Evolutionary conservation across 2,888 invertebrate genomes (phyloP).

Genomic region (Pollenia amentaria): DNA sequence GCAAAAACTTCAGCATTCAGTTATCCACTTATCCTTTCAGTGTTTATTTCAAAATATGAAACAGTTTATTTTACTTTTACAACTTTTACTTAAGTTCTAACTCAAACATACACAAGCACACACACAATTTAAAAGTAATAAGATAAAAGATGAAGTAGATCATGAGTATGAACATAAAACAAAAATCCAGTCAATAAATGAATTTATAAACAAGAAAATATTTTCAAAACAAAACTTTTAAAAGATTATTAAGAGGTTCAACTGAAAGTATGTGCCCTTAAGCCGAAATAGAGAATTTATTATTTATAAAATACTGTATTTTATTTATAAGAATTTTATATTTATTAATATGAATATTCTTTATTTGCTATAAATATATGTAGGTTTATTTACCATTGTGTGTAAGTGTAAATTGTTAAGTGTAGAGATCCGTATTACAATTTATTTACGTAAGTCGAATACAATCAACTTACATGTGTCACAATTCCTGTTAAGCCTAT

Average conservation of each 20-base stretch:
- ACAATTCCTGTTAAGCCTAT: constrained; percentile 31
- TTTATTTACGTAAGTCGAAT: constrained; percentile 16
- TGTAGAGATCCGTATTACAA: not conserved
- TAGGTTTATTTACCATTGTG: constrained; percentile 27
- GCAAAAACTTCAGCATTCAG: no score
- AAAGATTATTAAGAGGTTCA: constrained; percentile 15
- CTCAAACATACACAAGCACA: not conserved
- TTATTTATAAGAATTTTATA: not conserved
- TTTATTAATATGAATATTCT: not conserved
- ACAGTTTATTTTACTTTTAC: not conserved
- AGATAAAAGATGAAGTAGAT: constrained; percentile 4
- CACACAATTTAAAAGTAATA: not conserved
- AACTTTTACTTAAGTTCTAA: not conserved
- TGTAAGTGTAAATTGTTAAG: not conserved
- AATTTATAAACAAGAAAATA: not conserved
- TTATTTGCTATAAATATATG: not conserved
- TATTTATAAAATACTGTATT: not conserved
- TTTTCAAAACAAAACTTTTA: not conserved
- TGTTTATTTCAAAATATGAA: not conserved
- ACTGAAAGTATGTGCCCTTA: not conserved
- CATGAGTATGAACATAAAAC: constrained; percentile 10
- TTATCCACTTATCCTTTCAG: not conserved
- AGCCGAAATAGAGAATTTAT: not conserved
- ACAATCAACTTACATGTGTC: constrained; percentile 38
- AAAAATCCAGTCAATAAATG: constrained; percentile 5